Evolutionary conservation across 2,113 vertebrate genomes (phyloP).

Genomic region (Clarias batrachus): DNA sequence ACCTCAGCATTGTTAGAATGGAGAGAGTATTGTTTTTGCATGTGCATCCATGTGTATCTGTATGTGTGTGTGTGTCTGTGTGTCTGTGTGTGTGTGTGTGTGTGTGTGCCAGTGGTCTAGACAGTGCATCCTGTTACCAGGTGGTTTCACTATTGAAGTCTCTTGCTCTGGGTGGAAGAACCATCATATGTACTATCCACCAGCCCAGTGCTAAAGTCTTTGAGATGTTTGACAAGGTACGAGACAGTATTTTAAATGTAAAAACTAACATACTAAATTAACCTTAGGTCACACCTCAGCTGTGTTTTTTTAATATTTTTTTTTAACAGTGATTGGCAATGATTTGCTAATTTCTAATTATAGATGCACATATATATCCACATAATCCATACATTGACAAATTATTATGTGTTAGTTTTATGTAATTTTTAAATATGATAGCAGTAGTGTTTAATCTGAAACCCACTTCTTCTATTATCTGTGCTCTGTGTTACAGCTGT

Average conservation of each 20-base stretch:
- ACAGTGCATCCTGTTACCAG: slow-evolving; percentile 95
- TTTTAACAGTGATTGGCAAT: background rate
- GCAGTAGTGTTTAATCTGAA: background rate
- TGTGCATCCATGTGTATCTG: too few relatives aligned
- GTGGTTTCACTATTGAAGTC: slow-evolving; percentile 95
- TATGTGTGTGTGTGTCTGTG: background rate
- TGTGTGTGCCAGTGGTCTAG: slow-evolving; percentile 80
- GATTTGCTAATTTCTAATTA: background rate
- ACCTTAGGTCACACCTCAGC: background rate
- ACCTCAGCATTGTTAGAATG: background rate
- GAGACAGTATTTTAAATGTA: background rate
- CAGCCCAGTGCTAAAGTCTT: slow-evolving; percentile 99
- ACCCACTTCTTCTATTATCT: background rate
- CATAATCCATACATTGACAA: background rate
- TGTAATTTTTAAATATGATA: background rate
- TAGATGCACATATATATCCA: background rate
- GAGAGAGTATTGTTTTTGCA: background rate
- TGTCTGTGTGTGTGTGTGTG: slow-evolving; percentile 32
- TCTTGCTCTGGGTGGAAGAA: slow-evolving; percentile 91
- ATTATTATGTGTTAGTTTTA: background rate
- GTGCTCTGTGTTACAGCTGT: slow-evolving; percentile 76
- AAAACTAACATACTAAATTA: background rate
- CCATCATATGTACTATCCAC: slow-evolving; percentile 98
- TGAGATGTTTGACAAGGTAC: slow-evolving; percentile 99
- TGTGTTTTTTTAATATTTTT: background rate